Percentiles rank a stretch among this genome's conserved stretches.
phyloP scores from a whole-genome alignment of 2,113 vertebrate species.

The Pseudopodoces humilis region DNA sequence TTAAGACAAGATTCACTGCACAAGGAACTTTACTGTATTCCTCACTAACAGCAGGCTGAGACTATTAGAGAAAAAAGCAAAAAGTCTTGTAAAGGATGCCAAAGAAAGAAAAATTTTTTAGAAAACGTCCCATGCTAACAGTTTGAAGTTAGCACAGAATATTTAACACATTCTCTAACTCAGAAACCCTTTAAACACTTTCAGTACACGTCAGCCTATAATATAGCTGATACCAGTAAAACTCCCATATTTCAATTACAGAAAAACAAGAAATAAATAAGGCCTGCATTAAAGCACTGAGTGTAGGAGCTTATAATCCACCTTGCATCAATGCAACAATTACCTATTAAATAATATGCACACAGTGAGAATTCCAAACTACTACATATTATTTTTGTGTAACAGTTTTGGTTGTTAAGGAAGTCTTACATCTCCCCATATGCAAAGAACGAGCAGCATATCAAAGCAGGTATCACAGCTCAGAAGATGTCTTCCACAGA shows the following conservation, averaged over 20 bases:
- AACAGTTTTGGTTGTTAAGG: neutral
- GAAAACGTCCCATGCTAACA: neutral
- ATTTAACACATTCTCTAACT: constrained; percentile 3
- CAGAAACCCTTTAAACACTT: neutral
- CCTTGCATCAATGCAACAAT: neutral
- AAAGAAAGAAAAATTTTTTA: neutral
- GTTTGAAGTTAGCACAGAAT: neutral
- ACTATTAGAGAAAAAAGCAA: constrained; percentile 69
- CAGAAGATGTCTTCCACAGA: neutral
- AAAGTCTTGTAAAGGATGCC: neutral
- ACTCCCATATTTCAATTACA: neutral
- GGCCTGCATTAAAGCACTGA: neutral
- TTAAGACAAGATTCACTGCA: constrained; percentile 93
- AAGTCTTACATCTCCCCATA: neutral
- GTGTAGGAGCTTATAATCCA: neutral
- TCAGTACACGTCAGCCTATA: neutral
- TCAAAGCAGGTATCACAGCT: neutral
- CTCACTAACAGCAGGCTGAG: constrained; percentile 79
- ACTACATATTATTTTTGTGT: neutral
- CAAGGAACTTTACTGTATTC: constrained; percentile 79
- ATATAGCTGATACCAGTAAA: neutral
- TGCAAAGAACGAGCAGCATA: neutral
- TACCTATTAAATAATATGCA: neutral
- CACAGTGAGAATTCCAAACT: neutral
- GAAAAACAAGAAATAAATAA: neutral